These are phyloP conservation scores for Mixornis gularis DNA, from an alignment of 2,113 vertebrate species.

Conservation along the genomic window DNA sequence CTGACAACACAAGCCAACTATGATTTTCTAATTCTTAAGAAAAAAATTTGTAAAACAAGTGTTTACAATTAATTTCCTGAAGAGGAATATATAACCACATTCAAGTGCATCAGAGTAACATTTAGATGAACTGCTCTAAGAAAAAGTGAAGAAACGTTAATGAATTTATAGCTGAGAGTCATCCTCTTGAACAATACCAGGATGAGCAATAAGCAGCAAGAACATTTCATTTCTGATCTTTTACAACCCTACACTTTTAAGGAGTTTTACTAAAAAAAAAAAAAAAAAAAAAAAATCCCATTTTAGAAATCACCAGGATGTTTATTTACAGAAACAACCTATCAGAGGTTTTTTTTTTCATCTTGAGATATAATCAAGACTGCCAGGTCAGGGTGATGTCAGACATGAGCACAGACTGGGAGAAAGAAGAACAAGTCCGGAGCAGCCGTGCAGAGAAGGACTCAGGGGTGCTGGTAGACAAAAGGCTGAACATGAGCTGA, in stretches of 20 bases:
- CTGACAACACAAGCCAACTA: not conserved
- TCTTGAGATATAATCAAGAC: not conserved
- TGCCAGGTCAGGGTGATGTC: accelerated
- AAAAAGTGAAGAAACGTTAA: not conserved
- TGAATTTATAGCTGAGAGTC: not conserved
- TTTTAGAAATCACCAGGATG: not conserved
- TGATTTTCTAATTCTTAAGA: not conserved
- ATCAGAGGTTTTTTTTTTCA: not conserved
- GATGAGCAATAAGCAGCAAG: not conserved
- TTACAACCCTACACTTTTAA: not conserved
- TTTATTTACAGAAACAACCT: not conserved
- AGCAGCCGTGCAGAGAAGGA: not conserved
- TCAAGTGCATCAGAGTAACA: not conserved
- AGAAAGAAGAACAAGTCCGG: not conserved
- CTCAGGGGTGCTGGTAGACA: accelerated
- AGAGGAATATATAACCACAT: not conserved
- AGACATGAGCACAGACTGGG: not conserved
- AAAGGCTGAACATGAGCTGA: not conserved
- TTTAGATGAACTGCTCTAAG: not conserved
- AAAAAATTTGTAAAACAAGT: not conserved
- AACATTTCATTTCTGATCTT: not conserved
- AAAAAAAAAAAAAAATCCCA: not conserved
- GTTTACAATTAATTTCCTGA: not conserved
- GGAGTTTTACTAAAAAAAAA: not conserved
- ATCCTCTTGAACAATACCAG: not conserved